Base-by-base conservation (phyloP, 1,140 invertebrate species). In the Drosophila lacertosa region DNA sequence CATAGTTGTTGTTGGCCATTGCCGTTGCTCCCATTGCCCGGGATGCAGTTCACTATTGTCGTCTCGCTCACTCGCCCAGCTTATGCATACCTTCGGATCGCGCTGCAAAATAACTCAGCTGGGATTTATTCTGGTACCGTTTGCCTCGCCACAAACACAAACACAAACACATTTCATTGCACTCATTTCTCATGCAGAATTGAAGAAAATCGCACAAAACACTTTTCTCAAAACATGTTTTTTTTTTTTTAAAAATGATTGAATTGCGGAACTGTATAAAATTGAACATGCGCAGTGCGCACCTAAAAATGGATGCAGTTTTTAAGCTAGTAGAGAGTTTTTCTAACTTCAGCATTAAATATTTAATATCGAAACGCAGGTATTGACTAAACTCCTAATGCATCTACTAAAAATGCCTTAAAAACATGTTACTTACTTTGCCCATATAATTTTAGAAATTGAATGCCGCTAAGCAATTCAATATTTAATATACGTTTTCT, bases 271-370 rank as follows among this genome's bases (percentile, higher is more conserved):
- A 58, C 44, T 58, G 44, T 35, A 54, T 68, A 65, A 66, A 39
- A 44, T 58, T 37, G 79, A 59, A 74, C 83, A 89, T 89, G 84
- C 78, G 83, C 79, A 69, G 1, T 58, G 33, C 0, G 15, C n/a
- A 2, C 3, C 15, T 13, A 48, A 33, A 48, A 42, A 26, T 20
- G 50, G 35, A 44, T 65, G 3, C 40, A 42, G 33, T 51, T 32
- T 13, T 37, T 26, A 6, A 18, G 20, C 29, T 51, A 16, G 1
- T 10, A 45, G 26, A n/a, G n/a, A n/a, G n/a, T n/a, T n/a, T n/a
- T n/a, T n/a, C 26, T 7, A 29, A 29, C 26, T 29, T 1, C 26
- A 29, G 26, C 26, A 7, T 9, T 29, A 29, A 29, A n/a, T n/a
- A n/a, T n/a, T n/a, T n/a, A n/a, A n/a, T n/a, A n/a, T n/a, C n/a